Conservation (phyloP, 2,888 invertebrate species). For the Rhagonycha fulva region DNA sequence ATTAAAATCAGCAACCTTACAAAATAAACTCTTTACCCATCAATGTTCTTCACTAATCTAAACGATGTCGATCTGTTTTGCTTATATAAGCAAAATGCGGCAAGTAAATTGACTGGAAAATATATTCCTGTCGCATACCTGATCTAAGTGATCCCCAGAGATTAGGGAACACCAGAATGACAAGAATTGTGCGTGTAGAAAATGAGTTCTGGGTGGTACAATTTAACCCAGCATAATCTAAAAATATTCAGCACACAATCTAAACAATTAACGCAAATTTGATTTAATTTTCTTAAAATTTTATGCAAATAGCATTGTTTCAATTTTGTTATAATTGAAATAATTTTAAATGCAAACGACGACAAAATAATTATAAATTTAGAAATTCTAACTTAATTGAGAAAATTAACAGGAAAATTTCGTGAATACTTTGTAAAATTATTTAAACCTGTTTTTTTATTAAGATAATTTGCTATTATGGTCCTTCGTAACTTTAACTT, state of each 20-base stretch:
- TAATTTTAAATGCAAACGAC: constrained; percentile 8
- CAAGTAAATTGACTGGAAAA: constrained; percentile 26
- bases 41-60: neutral
- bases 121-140: constrained; percentile 31
- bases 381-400: neutral
- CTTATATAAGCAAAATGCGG: constrained; percentile 11
- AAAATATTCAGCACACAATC: neutral
- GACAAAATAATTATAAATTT: constrained; percentile 13
- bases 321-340: constrained; percentile 13
- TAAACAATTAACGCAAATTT: constrained; percentile 17
- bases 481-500: neutral
- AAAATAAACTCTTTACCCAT: neutral
- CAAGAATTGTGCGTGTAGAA: constrained; percentile 16
- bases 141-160: constrained; percentile 26
- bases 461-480: neutral
- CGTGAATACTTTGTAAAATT: neutral
- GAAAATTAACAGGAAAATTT: neutral
- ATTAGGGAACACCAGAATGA: constrained; percentile 19
- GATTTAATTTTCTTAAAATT: constrained; percentile 16
- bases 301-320: constrained; percentile 6
- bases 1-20: neutral
- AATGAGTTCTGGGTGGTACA: neutral
- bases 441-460: neutral
- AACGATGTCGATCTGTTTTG: constrained; percentile 12
- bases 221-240: neutral